Evolutionary conservation across 2,888 invertebrate species (phyloP).

Genomic region (Esperia sulphurella): DNA sequence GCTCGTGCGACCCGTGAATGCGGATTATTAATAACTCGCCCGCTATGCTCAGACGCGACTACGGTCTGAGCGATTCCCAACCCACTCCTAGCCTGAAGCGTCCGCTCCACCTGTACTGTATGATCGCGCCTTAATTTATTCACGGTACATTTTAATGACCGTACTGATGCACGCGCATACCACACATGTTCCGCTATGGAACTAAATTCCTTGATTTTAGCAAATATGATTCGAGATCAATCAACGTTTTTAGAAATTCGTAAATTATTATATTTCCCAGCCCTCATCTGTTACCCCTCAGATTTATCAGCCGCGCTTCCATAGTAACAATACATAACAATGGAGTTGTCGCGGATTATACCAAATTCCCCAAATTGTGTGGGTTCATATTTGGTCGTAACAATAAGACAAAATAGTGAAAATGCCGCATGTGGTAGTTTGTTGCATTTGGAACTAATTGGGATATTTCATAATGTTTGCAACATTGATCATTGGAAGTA

Average conservation of each 20-base stretch:
- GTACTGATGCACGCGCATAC: conserved; percentile 33
- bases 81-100: conserved; percentile 59
- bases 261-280: conserved; percentile 51
- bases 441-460: conserved; percentile 77
- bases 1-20: conserved; percentile 74
- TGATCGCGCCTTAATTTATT: conserved; percentile 54
- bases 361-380: conserved; percentile 75
- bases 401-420: conserved; percentile 75
- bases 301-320: conserved; percentile 41
- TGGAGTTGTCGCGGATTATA: conserved; percentile 69
- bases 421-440: conserved; percentile 74
- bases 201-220: conserved; percentile 24
- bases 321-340: conserved; percentile 62
- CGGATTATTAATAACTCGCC: conserved; percentile 76
- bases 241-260: conserved; percentile 27
- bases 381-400: conserved; percentile 71
- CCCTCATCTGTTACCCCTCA: conserved; percentile 45
- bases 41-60: conserved; percentile 40
- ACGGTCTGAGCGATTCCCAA: conserved; percentile 42
- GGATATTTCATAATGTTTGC: conserved; percentile 63
- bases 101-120: conserved; percentile 56
- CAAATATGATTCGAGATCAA: conserved; percentile 42
- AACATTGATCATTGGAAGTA: conserved; percentile 46
- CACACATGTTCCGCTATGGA: conserved; percentile 15
- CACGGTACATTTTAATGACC: conserved; percentile 52